Evolutionary conservation across 2,113 vertebrate species (phyloP).

Genomic region (Cynoglossus semilaevis): DNA sequence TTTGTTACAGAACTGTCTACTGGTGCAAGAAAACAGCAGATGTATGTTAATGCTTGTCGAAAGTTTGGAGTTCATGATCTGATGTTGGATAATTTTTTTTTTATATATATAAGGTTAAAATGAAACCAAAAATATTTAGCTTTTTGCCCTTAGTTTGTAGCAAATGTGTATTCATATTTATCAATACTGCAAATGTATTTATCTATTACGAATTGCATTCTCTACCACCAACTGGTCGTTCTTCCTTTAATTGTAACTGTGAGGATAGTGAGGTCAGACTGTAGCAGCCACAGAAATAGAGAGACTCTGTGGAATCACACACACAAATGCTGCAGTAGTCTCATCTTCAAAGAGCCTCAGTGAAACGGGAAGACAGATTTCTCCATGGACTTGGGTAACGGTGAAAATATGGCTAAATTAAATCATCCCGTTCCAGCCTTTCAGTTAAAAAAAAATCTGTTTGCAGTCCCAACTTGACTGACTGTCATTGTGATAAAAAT

Average conservation of each 20-base stretch:
- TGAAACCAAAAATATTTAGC: no score
- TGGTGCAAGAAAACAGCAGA: no score
- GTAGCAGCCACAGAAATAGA: slow-evolving; percentile 32
- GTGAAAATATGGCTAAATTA: slow-evolving; percentile 4
- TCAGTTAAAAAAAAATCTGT: not conserved
- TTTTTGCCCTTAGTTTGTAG: no score
- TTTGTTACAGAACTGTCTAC: no score
- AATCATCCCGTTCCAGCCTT: slow-evolving; percentile 3
- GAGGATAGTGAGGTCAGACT: slow-evolving; percentile 42
- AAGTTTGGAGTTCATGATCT: no score
- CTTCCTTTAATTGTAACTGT: slow-evolving; percentile 22
- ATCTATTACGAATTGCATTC: slow-evolving; percentile 4
- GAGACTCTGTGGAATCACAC: slow-evolving; percentile 25
- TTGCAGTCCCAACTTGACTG: slow-evolving; percentile 1
- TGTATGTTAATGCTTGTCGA: no score
- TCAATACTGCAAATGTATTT: not conserved
- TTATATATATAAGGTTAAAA: no score
- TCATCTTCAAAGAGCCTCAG: slow-evolving; percentile 60
- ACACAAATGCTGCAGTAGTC: slow-evolving; percentile 47
- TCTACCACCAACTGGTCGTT: not conserved
- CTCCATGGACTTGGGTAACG: slow-evolving; percentile 2
- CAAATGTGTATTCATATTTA: not conserved
- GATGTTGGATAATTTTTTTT: no score
- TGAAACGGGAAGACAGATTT: not conserved
- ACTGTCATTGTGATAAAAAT: no score